Base-by-base conservation (phyloP, 2,113 vertebrate genomes). In the Phodopus roborovskii region DNA sequence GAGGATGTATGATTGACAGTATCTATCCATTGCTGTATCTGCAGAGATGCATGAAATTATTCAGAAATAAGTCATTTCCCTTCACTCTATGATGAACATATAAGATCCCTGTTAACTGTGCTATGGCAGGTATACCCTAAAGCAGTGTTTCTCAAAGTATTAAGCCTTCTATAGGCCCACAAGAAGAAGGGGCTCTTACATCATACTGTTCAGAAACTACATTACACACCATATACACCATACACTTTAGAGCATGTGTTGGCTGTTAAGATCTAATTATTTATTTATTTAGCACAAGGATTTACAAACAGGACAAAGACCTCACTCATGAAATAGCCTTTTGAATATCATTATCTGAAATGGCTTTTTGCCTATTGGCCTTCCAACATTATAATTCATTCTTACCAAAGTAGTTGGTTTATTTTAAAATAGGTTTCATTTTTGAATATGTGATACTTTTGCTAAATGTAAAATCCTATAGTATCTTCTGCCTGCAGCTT, bases 401-500 rank as follows among this genome's bases (percentile, higher is more conserved):
- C 28, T 74, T 78, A 53, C 36, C 20, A 87, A 30, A 91, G 71
- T 58, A 73, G 1, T 3, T 28, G 48, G 36, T 71, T 62, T 50
- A 73, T 82, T 94, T 74, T 39, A n/a, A 71, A 62, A 62, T 73
- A 42, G 26, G 11, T n/a, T n/a, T 82, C n/a, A 73, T 5, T 74
- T 48, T 48, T 53, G 42, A 20, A 33, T 82, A 50, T 50, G 28
- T 50, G 15, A 93, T 88, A 17, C 16, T 53, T 15, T 39, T 68
- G 22, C 82, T 62, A 53, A 79, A 58, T 62, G 10, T 3, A 85
- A 89, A 74, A 70, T 30, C 48, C 74, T 73, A 45, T 50, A 86
- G 95, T 58, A 45, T 53, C 2, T 81, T 95, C 92, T 94, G 85
- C 26, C 75, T 96, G 75, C 9, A 95, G 81, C 92, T 88, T 92